Base-by-base conservation (phyloP, 2,888 invertebrate genomes). In the Ypsolopha scabrella region DNA sequence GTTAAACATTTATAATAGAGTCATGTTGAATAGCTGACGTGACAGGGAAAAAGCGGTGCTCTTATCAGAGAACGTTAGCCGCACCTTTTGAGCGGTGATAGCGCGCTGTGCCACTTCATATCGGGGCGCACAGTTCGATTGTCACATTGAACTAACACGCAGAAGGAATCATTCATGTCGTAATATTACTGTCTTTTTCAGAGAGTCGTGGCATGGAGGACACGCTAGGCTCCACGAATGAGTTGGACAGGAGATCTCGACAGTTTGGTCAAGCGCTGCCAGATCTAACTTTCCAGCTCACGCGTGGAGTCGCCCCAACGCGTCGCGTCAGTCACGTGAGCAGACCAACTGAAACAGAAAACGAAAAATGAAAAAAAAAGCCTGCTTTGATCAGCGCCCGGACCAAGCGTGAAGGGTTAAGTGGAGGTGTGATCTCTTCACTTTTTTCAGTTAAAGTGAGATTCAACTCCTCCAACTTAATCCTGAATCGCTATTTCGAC, bases 371-470 rank as follows among this genome's bases (percentile, higher is more conserved):
- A n/a, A n/a, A n/a, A n/a, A n/a, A n/a, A n/a, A n/a, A n/a, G n/a
- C n/a, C n/a, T n/a, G n/a, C n/a, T n/a, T n/a, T n/a, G n/a, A n/a
- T n/a, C n/a, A n/a, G n/a, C n/a, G n/a, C n/a, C n/a, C n/a, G n/a
- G n/a, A n/a, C n/a, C n/a, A n/a, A 58, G 85, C 83, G 80, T 73
- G 59, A 72, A 71, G 81, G 82, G 77, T 78, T 77, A 87, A 87
- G 87, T 87, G 87, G 87, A 87, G 87, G 87, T 86, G 87, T 87
- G 87, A 87, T 87, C 87, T 87, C 87, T 87, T 87, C 87, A 87
- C 87, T 87, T 87, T 87, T 82, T 79, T 68, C 74, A 65, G 59
- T 72, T 83, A 85, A 87, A 87, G 87, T 87, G 87, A 87, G 87
- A 87, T 87, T 87, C 87, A 87, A 87, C 87, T 87, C 87, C 87